Conservation (phyloP, 1,140 invertebrate species). For the Leptonema lineaticorne region DNA sequence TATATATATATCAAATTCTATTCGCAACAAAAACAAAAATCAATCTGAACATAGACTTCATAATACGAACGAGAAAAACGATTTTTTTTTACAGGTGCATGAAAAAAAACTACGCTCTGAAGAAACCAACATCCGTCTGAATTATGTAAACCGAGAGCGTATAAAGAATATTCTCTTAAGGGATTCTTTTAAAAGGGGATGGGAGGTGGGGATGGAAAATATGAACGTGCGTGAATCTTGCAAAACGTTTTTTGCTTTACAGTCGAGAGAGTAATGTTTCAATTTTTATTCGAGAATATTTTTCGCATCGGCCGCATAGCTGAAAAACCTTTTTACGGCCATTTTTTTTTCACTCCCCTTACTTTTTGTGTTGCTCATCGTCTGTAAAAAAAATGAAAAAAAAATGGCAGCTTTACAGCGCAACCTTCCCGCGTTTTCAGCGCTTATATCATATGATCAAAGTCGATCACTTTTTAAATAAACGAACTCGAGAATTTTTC, state of each 20-base stretch:
- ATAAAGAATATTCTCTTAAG: constrained; percentile 19
- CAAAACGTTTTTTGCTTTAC: neutral
- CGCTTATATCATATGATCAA: too few species aligned
- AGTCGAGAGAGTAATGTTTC: constrained; percentile 1
- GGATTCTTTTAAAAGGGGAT: neutral
- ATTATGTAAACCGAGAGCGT: constrained; percentile 10
- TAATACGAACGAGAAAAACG: too few species aligned
- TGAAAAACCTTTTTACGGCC: constrained; percentile 2
- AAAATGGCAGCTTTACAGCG: too few species aligned
- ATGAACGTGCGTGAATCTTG: neutral
- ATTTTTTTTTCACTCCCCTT: neutral
- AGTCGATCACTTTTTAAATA: neutral
- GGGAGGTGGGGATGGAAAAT: neutral
- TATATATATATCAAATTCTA: too few species aligned
- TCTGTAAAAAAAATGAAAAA: too few species aligned
- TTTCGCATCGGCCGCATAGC: neutral
- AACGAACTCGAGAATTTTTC: too few species aligned
- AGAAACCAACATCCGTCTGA: constrained; percentile 9
- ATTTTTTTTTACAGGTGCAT: too few species aligned
- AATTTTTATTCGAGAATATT: constrained; percentile 15
- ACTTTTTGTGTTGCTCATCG: neutral
- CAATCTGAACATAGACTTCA: too few species aligned
- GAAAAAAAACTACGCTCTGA: neutral
- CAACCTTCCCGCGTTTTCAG: too few species aligned
- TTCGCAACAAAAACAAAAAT: too few species aligned